Base-by-base conservation (phyloP, 37 sponge, comb jelly and placozoan species). In the Beroe forskalii region DNA sequence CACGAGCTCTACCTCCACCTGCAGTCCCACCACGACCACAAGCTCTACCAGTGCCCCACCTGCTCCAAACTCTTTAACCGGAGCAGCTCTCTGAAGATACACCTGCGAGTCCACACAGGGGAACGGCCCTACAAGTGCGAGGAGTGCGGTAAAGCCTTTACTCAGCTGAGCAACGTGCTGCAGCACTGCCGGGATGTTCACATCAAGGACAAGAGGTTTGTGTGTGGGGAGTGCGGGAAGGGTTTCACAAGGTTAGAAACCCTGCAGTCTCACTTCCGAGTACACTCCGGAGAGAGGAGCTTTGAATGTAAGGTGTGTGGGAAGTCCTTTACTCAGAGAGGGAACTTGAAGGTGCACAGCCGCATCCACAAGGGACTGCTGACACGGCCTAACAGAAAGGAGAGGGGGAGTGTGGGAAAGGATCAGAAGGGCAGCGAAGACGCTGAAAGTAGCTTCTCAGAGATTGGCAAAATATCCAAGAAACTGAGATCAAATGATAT, bases 151-250 rank as follows among this genome's bases (percentile, higher is more conserved):
- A 80, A 80, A 25, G 19, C 44, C 6, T 80, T 80, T 27, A 80
- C 86, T 36, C 86, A 80, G 86, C 40, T 80, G 55, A 80, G 86
- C 55, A 80, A 80, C 35, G 86, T 80, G 43, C 48, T 80, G 27
- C 86, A 80, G 35, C 86, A 80, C 86, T 35, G 35, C 86, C 23
- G 86, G 17, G 86, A 80, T 23, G 86, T 80, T 2, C 86, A 80
- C 86, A 80, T 80, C 43, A 80, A 27, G 27, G 86, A 80, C 4
- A 80, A 80, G 55, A 80, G 86, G 55, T 80, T 80, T 23, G 35
- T 35, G 48, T 80, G 86, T 30, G 40, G 35, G 44, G n/a, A 38
- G 86, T 80, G 86, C 42, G 86, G 35, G 3, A 80, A 80, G 27
- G 86, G 55, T 9, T 80, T 80, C 31, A 80, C 38, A 24, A 41